Conservation (phyloP, 1,140 invertebrate genomes). For the Leptopilina boulardi region DNA sequence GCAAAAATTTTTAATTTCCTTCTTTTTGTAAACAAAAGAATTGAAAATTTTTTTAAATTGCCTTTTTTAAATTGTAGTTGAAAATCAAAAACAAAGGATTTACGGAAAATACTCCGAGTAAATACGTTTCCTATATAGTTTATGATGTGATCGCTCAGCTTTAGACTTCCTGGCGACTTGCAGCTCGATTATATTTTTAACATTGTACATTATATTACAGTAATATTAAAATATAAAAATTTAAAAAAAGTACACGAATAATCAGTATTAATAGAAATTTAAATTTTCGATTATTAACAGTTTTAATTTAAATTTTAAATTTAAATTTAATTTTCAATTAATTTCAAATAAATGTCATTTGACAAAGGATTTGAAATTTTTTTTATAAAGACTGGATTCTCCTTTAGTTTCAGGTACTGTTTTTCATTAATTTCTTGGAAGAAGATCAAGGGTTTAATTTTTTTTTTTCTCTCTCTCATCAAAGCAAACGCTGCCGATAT, state of each 20-base stretch:
- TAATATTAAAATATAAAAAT: background rate
- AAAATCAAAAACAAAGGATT: constrained; percentile 10
- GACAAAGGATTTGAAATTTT: too few species aligned
- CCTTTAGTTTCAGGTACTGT: background rate
- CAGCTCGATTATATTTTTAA: background rate
- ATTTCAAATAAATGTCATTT: too few species aligned
- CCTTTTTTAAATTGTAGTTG: too few species aligned
- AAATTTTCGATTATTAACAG: too few species aligned
- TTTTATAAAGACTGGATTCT: background rate
- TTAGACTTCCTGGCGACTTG: constrained; percentile 10
- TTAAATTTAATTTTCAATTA: too few species aligned
- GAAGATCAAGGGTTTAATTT: background rate
- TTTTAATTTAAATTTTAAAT: too few species aligned
- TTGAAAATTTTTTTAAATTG: too few species aligned
- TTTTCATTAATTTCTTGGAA: constrained; percentile 1
- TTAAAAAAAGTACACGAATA: background rate
- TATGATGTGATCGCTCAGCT: background rate
- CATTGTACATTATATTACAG: background rate
- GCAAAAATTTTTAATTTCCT: too few species aligned
- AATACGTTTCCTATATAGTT: background rate
- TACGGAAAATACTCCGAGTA: background rate
- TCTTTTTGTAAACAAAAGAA: too few species aligned
- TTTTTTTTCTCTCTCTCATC: constrained; percentile 18
- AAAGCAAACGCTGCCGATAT: background rate
- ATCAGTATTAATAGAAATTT: too few species aligned